Evolutionary conservation across 2,797 vertebrate species (phyloP).

Genomic region (Gephyroberyx darwinii): DNA sequence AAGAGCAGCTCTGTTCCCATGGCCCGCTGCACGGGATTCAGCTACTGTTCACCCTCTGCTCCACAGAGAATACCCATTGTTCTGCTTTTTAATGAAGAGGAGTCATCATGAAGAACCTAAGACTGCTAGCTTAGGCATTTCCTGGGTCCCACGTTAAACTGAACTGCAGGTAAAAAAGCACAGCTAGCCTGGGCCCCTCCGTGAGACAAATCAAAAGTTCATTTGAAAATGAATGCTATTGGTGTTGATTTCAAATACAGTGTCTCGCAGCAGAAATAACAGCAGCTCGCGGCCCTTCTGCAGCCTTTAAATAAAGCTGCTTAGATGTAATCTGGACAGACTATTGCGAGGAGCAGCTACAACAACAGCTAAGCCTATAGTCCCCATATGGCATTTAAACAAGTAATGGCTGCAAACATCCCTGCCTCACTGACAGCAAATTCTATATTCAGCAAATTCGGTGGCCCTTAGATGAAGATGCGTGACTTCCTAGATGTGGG

Average conservation of each 20-base stretch:
- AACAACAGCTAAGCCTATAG: slow-evolving; percentile 73
- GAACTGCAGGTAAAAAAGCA: slow-evolving; percentile 5
- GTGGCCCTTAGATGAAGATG: slow-evolving; percentile 29
- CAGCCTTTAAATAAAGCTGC: slow-evolving; percentile 78
- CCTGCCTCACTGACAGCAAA: slow-evolving; percentile 37
- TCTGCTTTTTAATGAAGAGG: slow-evolving; percentile 78
- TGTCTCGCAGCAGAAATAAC: slow-evolving; percentile 58
- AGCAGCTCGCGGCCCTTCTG: slow-evolving; percentile 58
- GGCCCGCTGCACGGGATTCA: slow-evolving; percentile 73
- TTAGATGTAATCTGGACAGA: slow-evolving; percentile 81
- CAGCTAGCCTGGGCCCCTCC: slow-evolving; percentile 1
- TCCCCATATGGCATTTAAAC: slow-evolving; percentile 77
- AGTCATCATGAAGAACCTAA: slow-evolving; percentile 70
- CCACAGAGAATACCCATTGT: slow-evolving; percentile 82
- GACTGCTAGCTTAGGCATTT: slow-evolving; percentile 59
- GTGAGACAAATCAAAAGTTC: slow-evolving; percentile 49
- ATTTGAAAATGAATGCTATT: slow-evolving; percentile 42
- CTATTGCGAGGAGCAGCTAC: slow-evolving; percentile 73
- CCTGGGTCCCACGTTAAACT: slow-evolving; percentile 8
- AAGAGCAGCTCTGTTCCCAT: slow-evolving; percentile 80
- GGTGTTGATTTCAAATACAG: slow-evolving; percentile 59
- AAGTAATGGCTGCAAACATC: slow-evolving; percentile 55
- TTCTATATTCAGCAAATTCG: slow-evolving; percentile 31
- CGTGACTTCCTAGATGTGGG: slow-evolving; percentile 52
- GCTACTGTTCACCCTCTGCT: slow-evolving; percentile 77